Evolutionary conservation across 1,140 invertebrate species (phyloP).

Genomic region (Helicoverpa zea): DNA sequence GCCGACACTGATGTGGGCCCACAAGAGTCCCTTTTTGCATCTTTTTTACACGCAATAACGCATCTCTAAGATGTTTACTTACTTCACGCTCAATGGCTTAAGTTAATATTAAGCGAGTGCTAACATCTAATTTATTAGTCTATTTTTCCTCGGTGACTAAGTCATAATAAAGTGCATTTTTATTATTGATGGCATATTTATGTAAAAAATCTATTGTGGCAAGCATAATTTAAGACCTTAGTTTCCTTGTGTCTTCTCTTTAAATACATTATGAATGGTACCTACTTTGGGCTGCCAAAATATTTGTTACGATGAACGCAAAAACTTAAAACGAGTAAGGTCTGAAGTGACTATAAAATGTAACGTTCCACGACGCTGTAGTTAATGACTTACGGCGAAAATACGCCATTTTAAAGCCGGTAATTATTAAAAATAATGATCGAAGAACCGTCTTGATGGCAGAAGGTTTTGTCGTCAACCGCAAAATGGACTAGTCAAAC

Average conservation of each 20-base stretch:
- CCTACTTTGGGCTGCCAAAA: not conserved
- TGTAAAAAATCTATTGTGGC: too few species aligned
- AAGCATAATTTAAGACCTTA: too few species aligned
- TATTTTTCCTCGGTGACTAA: slow-evolving; percentile 11
- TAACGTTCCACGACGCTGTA: slow-evolving; percentile 9
- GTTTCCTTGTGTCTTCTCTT: too few species aligned
- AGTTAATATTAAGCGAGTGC: slow-evolving; percentile 14
- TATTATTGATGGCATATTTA: too few species aligned
- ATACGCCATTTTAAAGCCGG: slow-evolving; percentile 8
- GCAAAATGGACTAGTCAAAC: not conserved
- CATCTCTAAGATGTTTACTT: slow-evolving; percentile 10
- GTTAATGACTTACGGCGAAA: slow-evolving; percentile 43
- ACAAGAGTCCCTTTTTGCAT: not conserved
- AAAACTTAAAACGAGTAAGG: slow-evolving; percentile 17
- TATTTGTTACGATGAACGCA: not conserved
- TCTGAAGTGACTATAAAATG: slow-evolving; percentile 34
- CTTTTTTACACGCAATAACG: slow-evolving; percentile 4
- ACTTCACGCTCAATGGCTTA: slow-evolving; percentile 6
- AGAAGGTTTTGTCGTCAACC: not conserved
- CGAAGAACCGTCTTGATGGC: not conserved
- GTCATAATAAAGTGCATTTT: not conserved
- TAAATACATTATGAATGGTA: too few species aligned
- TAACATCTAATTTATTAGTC: slow-evolving; percentile 8
- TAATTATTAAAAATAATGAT: slow-evolving; percentile 42
- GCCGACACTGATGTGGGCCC: slow-evolving; percentile 11